These are phyloP conservation scores for Labrus mixtus DNA, from an alignment of 2,113 vertebrate species.

Conservation along the genomic window DNA sequence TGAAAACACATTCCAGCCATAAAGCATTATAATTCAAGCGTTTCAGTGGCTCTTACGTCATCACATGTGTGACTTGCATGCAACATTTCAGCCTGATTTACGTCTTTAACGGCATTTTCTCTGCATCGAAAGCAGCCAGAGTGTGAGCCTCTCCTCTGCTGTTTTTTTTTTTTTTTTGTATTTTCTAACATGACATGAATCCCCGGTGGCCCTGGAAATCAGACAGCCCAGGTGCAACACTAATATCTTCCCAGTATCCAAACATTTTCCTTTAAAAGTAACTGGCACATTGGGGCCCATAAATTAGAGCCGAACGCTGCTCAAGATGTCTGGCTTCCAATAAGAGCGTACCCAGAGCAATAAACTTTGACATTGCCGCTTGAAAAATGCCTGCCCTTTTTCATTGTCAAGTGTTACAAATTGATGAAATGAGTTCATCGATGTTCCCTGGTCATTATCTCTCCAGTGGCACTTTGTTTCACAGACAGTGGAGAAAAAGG, in stretches of 20 bases:
- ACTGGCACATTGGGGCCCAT: conserved; percentile 94
- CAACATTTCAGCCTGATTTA: conserved; percentile 84
- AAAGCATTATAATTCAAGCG: conserved; percentile 40
- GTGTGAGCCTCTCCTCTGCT: conserved; percentile 57
- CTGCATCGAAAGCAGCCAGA: conserved; percentile 69
- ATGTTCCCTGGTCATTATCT: conserved; percentile 94
- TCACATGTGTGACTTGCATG: conserved; percentile 51
- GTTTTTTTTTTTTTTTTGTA: conserved; percentile 84
- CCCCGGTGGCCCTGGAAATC: conserved; percentile 88
- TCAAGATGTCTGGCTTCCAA: conserved; percentile 91
- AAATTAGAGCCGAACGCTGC: conserved; percentile 94
- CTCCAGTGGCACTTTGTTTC: conserved; percentile 97
- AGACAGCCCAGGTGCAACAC: conserved; percentile 95
- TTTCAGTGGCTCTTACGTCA: conserved; percentile 40
- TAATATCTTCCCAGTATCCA: conserved; percentile 96
- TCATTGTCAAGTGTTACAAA: conserved; percentile 96
- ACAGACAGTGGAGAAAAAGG: conserved; percentile 90
- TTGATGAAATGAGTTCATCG: conserved; percentile 95
- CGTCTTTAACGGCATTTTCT: conserved; percentile 86
- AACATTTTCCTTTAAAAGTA: conserved; percentile 99
- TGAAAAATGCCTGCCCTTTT: conserved; percentile 90
- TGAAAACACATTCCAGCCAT: conserved; percentile 27
- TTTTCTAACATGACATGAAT: conserved; percentile 92
- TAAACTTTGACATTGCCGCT: conserved; percentile 92
- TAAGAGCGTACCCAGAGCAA: conserved; percentile 88